Evolutionary conservation across 2,888 invertebrate species (phyloP), one percentile per base, ranked within the genome.

Genomic region (Stenolophus ochropezus): DNA sequence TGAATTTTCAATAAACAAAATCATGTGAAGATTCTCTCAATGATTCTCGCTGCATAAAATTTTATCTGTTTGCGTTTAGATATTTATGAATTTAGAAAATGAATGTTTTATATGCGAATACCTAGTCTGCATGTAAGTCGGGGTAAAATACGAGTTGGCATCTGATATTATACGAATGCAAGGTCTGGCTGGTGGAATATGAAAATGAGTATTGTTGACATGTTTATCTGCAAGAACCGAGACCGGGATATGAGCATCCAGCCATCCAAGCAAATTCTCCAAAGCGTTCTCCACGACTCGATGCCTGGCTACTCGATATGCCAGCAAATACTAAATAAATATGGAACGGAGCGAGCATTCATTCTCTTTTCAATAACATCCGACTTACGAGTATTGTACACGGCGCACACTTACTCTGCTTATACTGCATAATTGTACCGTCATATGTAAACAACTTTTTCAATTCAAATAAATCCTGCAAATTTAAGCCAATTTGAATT

Each of bases 121-220:
- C 49, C 71, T 71, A 71, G 61, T 27, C 25, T 23, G 61, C 16
- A 58, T 58, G 20, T 58, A 65, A 71, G 71, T 49, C 42, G 47
- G 42, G 18, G 47, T 49, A 49, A 71, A 47, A 71, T 71, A 71
- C 20, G 47, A 42, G 42, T 49, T 71, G 71, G 71, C 71, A 71
- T 49, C 5, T 71, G 71, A 71, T 71, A 71, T 71, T 71, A 71
- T 71, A 71, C 71, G 42, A 71, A 71, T 71, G 49, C 20, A 4
- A 20, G 42, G 47, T 42, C 47, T 71, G 42, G 71, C 71, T 42
- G 47, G 75, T 27, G 33, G 75, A 42, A 75, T 75, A 75, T 75
- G 75, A 53, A 75, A 75, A 75, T 75, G 56, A 51, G 53, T 25
- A 75, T 75, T 75, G 75, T 51, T 75, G 75, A 75, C 75, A 75